These are phyloP conservation scores for Xylota sylvarum DNA, from an alignment of 2,888 invertebrate genomes.

Conservation along the genomic window DNA sequence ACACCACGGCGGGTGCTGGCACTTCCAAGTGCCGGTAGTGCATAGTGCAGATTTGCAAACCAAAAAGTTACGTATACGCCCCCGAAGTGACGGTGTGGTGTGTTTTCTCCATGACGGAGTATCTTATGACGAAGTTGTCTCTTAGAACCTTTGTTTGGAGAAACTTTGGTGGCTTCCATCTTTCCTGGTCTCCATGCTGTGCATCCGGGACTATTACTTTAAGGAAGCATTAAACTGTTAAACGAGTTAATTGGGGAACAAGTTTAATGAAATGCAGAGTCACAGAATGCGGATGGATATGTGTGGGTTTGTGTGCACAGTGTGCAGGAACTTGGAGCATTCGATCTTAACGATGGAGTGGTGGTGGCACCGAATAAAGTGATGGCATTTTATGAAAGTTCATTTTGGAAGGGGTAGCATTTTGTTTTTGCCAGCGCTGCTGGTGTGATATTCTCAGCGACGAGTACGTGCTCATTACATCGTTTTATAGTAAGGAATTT, in stretches of 20 bases:
- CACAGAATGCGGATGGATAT: slow-evolving; percentile 63
- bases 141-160: slow-evolving; percentile 54
- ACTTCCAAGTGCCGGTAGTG: neutral
- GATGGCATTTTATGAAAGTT: slow-evolving; percentile 50
- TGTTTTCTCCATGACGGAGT: slow-evolving; percentile 25
- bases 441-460: neutral
- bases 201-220: slow-evolving; percentile 73
- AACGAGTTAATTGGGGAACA: slow-evolving; percentile 76
- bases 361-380: slow-evolving; percentile 1
- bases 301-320: neutral
- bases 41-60: slow-evolving; percentile 25
- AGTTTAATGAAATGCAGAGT: slow-evolving; percentile 76
- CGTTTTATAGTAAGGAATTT: neutral
- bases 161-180: slow-evolving; percentile 46
- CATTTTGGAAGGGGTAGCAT: slow-evolving; percentile 41
- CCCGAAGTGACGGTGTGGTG: slow-evolving; percentile 12
- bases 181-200: slow-evolving; percentile 42
- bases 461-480: slow-evolving; percentile 48
- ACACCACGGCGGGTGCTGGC: slow-evolving; percentile 43
- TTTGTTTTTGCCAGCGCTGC: slow-evolving; percentile 18
- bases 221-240: slow-evolving; percentile 77
- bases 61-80: slow-evolving; percentile 59
- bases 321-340: slow-evolving; percentile 39
- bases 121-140: slow-evolving; percentile 62
- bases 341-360: slow-evolving; percentile 21